phyloP scores from a whole-genome alignment of 2,113 vertebrate genomes.

The Marcusenius ussheri region DNA sequence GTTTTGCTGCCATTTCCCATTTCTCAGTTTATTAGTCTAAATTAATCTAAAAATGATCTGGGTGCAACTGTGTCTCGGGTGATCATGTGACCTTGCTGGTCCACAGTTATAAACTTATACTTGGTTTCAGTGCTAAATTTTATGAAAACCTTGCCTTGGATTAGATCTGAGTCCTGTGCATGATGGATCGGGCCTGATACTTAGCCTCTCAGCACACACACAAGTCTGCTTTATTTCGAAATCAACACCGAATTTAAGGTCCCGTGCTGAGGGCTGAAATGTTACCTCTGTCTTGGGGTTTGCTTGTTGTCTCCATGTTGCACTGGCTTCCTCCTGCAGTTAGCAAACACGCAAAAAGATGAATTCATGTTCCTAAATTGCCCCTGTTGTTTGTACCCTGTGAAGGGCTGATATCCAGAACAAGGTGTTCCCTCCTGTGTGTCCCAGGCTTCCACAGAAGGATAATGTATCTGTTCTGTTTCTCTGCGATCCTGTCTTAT shows the following conservation, averaged over 20 bases:
- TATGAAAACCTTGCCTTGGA: background rate
- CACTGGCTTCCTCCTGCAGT: background rate
- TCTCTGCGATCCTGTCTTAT: slow-evolving; percentile 13
- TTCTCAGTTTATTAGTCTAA: background rate
- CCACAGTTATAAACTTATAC: background rate
- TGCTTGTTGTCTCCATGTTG: background rate
- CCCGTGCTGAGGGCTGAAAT: background rate
- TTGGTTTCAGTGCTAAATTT: background rate
- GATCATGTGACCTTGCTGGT: background rate
- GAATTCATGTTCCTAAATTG: background rate
- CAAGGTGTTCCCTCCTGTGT: background rate
- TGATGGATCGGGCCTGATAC: background rate
- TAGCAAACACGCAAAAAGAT: background rate
- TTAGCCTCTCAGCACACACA: background rate
- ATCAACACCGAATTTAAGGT: background rate
- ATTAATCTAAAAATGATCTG: background rate
- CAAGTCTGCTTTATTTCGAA: background rate
- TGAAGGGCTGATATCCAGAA: background rate
- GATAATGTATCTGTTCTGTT: background rate
- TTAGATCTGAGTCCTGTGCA: background rate
- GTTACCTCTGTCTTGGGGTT: background rate
- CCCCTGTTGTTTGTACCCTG: background rate
- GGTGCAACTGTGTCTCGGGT: background rate
- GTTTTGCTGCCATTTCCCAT: background rate
- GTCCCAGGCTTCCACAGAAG: background rate